Evolutionary conservation across 2,888 invertebrate species (phyloP).

Genomic region (Callinectes sapidus): DNA sequence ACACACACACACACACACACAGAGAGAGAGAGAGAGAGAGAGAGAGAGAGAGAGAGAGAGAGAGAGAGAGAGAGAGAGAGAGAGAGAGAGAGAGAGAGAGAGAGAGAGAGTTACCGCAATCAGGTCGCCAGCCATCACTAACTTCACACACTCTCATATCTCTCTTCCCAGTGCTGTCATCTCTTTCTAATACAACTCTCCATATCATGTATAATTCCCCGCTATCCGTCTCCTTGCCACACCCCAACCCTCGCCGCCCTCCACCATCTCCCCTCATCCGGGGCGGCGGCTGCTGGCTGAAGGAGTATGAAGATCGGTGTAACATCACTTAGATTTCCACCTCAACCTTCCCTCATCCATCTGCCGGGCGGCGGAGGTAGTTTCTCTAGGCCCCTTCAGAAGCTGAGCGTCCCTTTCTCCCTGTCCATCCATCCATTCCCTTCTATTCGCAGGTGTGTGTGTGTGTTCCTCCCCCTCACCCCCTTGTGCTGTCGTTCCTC

Average conservation of each 20-base stretch:
- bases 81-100: constrained; percentile 12
- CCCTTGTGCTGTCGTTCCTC: background rate
- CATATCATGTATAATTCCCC: background rate
- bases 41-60: constrained; percentile 29
- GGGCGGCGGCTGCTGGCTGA: background rate
- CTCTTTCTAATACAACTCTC: background rate
- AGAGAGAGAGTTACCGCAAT: background rate
- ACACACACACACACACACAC: no score
- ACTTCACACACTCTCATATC: background rate
- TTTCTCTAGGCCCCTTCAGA: background rate
- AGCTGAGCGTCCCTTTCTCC: background rate
- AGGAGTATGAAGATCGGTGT: background rate
- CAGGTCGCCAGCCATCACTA: background rate
- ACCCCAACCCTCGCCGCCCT: background rate
- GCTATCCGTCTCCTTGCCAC: background rate
- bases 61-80: constrained; percentile 5
- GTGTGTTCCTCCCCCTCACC: background rate
- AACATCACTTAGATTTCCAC: background rate
- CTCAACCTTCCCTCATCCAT: background rate
- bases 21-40: constrained; percentile 22
- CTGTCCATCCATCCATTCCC: background rate
- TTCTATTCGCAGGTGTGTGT: background rate
- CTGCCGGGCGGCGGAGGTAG: background rate
- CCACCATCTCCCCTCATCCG: background rate
- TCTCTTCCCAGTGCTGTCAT: background rate